phyloP scores from a whole-genome alignment of 1,140 invertebrate genomes.

The Liolophura sinensis region DNA sequence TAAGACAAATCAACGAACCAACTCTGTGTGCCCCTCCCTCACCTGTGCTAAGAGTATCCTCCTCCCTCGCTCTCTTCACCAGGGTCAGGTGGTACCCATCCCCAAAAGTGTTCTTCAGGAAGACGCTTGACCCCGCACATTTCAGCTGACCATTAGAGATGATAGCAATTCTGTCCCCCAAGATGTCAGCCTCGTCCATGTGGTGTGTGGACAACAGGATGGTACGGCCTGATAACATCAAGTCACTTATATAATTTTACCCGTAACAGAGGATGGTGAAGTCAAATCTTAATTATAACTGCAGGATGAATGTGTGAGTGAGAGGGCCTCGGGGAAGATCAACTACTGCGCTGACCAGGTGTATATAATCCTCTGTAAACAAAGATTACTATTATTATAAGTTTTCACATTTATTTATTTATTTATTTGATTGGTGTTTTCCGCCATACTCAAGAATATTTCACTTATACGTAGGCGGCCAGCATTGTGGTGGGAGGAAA shows the following conservation, averaged over 20 bases:
- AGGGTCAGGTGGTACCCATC: conserved; percentile 69
- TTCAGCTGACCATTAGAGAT: conserved; percentile 69
- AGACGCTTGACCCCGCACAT: conserved; percentile 68
- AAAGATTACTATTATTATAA: not conserved
- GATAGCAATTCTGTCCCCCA: conserved; percentile 73
- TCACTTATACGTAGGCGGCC: no score
- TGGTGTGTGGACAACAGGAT: conserved; percentile 73
- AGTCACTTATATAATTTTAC: not conserved
- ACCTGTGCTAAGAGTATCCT: conserved; percentile 9
- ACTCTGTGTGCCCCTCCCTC: no score
- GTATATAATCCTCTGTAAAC: no score
- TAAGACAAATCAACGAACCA: no score
- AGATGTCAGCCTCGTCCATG: conserved; percentile 69
- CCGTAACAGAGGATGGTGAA: not conserved
- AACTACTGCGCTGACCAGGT: no score
- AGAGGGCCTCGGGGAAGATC: not conserved
- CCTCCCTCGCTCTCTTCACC: conserved; percentile 40
- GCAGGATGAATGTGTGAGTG: not conserved
- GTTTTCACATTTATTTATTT: conserved; percentile 1
- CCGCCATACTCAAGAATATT: no score
- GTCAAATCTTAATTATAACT: not conserved
- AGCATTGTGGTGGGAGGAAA: no score
- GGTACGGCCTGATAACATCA: conserved; percentile 66
- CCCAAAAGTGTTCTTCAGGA: conserved; percentile 68
- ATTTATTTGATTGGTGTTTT: no score